These are phyloP conservation scores for Atethmia centrago DNA, from an alignment of 2,888 invertebrate genomes.

Conservation along the genomic window DNA sequence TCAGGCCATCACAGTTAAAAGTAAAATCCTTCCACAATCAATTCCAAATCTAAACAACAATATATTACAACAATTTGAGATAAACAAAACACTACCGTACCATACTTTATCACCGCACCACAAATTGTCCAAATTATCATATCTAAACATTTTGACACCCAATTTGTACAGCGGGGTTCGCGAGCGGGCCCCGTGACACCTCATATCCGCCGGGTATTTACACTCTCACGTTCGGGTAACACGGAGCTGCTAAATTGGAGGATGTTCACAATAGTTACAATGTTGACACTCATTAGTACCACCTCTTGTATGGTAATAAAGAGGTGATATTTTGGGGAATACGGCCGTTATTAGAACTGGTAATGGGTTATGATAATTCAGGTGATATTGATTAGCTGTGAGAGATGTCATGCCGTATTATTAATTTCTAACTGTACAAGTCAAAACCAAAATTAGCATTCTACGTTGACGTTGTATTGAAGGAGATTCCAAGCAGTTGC, in stretches of 20 bases:
- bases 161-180: conserved; percentile 59
- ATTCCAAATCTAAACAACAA: not conserved
- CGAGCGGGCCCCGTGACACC: conserved; percentile 43
- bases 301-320: not conserved
- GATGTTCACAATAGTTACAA: conserved; percentile 51
- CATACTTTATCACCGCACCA: conserved; percentile 51
- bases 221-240: conserved; percentile 58
- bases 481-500: not conserved
- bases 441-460: not conserved
- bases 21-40: not conserved
- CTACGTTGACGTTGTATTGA: not conserved
- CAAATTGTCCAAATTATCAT: conserved; percentile 69
- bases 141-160: conserved; percentile 68
- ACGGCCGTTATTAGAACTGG: not conserved
- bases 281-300: conserved; percentile 49
- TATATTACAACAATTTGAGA: conserved; percentile 7
- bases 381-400: not conserved
- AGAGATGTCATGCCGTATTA: not conserved
- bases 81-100: conserved; percentile 22
- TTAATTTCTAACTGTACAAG: not conserved
- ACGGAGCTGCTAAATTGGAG: conserved; percentile 62
- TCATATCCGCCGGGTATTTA: conserved; percentile 57
- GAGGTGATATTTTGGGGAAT: not conserved
- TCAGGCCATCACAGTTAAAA: no score
- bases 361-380: not conserved